phyloP scores from a whole-genome alignment of 2,888 invertebrate species.

The Lithodes maja region DNA sequence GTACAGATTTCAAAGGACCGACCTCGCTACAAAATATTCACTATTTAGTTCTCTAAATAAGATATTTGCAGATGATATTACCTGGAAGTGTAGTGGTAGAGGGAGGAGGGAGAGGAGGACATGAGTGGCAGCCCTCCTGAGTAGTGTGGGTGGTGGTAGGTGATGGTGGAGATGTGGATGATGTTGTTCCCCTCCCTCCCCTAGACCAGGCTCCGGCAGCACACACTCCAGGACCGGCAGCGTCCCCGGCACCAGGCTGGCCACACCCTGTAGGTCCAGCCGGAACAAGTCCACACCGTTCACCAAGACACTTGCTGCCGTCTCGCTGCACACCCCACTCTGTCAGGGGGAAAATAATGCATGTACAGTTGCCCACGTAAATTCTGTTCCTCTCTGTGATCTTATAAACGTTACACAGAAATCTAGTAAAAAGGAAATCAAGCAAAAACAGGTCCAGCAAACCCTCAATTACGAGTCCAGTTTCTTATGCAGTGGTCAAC shows the following conservation, averaged over 20 bases:
- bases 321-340: slow-evolving; percentile 76
- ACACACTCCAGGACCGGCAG: slow-evolving; percentile 93
- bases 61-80: not conserved
- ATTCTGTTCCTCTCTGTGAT: too few relatives aligned
- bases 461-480: too few relatives aligned
- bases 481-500: too few relatives aligned
- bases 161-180: slow-evolving; percentile 74
- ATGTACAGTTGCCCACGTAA: not conserved
- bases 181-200: slow-evolving; percentile 74
- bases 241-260: slow-evolving; percentile 92
- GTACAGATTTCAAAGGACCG: too few relatives aligned
- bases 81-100: slow-evolving; percentile 93
- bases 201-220: slow-evolving; percentile 80
- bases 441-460: too few relatives aligned
- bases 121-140: slow-evolving; percentile 94
- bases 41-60: too few relatives aligned
- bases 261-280: slow-evolving; percentile 93
- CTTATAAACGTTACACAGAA: too few relatives aligned
- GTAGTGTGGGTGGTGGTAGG: slow-evolving; percentile 78
- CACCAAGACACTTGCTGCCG: slow-evolving; percentile 89
- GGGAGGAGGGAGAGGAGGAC: slow-evolving; percentile 92
- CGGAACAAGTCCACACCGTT: slow-evolving; percentile 92
- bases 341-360: slow-evolving; percentile 20
- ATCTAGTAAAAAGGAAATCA: too few relatives aligned
- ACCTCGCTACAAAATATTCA: too few relatives aligned